Evolutionary conservation across 2,797 vertebrate genomes (phyloP).

Genomic region (Apogon hyalosoma): DNA sequence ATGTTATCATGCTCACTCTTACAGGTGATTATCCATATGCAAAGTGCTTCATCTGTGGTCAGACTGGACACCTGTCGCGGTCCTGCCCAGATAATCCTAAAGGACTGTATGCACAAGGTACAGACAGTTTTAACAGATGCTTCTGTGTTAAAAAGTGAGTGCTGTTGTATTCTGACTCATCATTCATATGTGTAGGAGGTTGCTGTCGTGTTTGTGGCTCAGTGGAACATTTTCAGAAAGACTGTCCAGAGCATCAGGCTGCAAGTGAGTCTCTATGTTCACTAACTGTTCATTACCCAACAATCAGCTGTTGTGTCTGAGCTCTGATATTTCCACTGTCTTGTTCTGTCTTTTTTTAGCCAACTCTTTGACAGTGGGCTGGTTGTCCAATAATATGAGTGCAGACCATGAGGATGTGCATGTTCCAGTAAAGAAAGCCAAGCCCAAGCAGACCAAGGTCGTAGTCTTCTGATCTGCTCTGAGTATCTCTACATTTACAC

Average conservation of each 20-base stretch:
- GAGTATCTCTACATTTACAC: not conserved
- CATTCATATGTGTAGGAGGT: slow-evolving; percentile 83
- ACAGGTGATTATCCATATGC: slow-evolving; percentile 93
- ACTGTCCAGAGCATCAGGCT: slow-evolving; percentile 91
- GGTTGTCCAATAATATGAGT: slow-evolving; percentile 91
- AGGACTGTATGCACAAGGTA: slow-evolving; percentile 94
- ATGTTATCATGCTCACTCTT: slow-evolving; percentile 25
- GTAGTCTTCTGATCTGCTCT: slow-evolving; percentile 86
- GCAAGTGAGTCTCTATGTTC: slow-evolving; percentile 80
- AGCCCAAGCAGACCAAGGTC: slow-evolving; percentile 85
- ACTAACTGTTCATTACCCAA: not conserved
- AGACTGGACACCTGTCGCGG: slow-evolving; percentile 92
- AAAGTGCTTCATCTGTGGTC: slow-evolving; percentile 95
- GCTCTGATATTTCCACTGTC: not conserved
- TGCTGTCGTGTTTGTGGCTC: slow-evolving; percentile 94
- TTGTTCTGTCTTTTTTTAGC: slow-evolving; percentile 73
- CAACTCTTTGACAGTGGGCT: slow-evolving; percentile 86
- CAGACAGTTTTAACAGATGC: not conserved
- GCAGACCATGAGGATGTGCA: slow-evolving; percentile 92
- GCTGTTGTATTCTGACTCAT: not conserved
- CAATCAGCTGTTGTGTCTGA: not conserved
- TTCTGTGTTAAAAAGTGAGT: rapidly evolving
- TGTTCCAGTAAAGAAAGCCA: slow-evolving; percentile 76
- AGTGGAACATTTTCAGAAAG: slow-evolving; percentile 94
- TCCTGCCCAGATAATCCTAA: slow-evolving; percentile 95